Percentiles rank a stretch among this genome's conserved stretches.
These are phyloP conservation scores for Furcifer pardalis DNA, from an alignment of 2,797 vertebrate species.

Conservation along the genomic window DNA sequence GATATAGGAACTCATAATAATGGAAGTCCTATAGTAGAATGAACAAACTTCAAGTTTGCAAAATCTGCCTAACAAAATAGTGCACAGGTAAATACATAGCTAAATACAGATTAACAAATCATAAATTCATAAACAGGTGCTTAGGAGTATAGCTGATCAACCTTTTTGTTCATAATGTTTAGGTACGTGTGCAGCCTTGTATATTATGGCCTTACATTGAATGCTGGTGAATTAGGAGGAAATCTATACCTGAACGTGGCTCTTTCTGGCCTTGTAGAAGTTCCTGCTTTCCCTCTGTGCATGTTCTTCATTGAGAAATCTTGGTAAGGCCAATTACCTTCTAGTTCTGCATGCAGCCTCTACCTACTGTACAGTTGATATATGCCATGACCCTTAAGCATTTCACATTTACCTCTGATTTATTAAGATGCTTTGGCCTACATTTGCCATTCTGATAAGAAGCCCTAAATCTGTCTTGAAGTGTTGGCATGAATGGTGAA, in stretches of 20 bases:
- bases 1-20: background rate
- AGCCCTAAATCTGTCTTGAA: background rate
- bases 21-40: background rate
- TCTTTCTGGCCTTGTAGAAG: conserved; percentile 89
- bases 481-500: background rate
- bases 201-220: conserved; percentile 90
- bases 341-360: background rate
- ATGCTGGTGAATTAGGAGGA: conserved; percentile 81
- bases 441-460: background rate
- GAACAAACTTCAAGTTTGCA: background rate
- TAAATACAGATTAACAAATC: background rate
- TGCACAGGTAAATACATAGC: background rate
- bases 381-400: background rate
- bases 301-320: conserved; percentile 89
- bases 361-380: background rate
- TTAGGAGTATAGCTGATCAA: background rate
- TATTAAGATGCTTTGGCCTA: background rate
- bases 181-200: conserved; percentile 91
- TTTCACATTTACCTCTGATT: background rate
- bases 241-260: conserved; percentile 85
- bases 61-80: background rate
- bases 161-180: conserved; percentile 42
- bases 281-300: conserved; percentile 89
- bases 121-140: background rate
- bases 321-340: conserved; percentile 76